phyloP scores from a whole-genome alignment of 2,888 invertebrate genomes.

The Drosophila setosimentum region DNA sequence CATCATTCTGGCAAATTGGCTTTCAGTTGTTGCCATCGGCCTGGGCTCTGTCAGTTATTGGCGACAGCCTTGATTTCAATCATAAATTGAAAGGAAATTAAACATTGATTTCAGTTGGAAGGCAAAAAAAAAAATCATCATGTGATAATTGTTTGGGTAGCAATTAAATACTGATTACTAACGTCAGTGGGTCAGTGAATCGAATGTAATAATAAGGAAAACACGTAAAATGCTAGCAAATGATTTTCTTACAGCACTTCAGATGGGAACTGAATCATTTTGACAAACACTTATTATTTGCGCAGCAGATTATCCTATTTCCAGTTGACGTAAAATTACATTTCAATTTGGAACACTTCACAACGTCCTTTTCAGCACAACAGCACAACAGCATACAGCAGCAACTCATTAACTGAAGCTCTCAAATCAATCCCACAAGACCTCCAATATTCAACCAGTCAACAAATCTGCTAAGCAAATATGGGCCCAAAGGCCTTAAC shows the following conservation, averaged over 20 bases:
- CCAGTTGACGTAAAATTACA: slow-evolving; percentile 44
- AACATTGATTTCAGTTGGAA: slow-evolving; percentile 60
- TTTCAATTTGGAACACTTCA: slow-evolving; percentile 56
- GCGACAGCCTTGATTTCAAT: slow-evolving; percentile 64
- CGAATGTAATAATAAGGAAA: neutral
- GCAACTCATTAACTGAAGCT: slow-evolving; percentile 19
- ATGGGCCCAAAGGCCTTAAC: slow-evolving; percentile 43
- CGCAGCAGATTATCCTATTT: slow-evolving; percentile 36
- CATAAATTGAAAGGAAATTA: slow-evolving; percentile 82
- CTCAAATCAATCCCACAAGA: slow-evolving; percentile 31
- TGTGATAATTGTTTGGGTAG: slow-evolving; percentile 62
- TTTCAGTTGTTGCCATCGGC: slow-evolving; percentile 56
- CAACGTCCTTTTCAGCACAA: slow-evolving; percentile 18
- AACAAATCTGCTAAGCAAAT: slow-evolving; percentile 58
- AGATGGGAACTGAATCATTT: slow-evolving; percentile 4
- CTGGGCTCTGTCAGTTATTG: slow-evolving; percentile 16
- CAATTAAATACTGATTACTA: slow-evolving; percentile 46
- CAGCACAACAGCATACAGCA: neutral
- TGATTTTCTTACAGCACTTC: neutral
- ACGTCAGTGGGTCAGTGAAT: slow-evolving; percentile 36
- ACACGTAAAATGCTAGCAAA: neutral
- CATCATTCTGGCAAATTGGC: slow-evolving; percentile 70
- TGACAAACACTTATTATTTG: slow-evolving; percentile 42
- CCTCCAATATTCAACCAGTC: slow-evolving; percentile 41
- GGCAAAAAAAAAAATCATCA: slow-evolving; percentile 63